These are phyloP conservation scores for Speoplatyrhinus poulsoni DNA, from an alignment of 2,113 vertebrate species.

Conservation along the genomic window DNA sequence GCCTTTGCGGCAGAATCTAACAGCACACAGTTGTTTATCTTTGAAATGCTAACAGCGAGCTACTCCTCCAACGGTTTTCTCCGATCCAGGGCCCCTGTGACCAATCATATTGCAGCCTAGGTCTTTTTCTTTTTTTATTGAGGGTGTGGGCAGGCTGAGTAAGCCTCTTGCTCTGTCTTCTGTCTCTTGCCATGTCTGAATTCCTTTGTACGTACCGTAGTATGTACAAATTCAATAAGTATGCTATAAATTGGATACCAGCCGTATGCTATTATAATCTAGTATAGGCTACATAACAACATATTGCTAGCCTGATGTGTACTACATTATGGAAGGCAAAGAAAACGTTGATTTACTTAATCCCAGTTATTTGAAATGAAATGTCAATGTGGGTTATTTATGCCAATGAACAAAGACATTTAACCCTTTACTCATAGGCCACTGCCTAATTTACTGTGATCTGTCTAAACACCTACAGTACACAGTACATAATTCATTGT, in stretches of 20 bases:
- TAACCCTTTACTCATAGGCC: background rate
- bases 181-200: conserved; percentile 2
- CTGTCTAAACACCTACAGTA: no score
- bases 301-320: background rate
- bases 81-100: conserved; percentile 46
- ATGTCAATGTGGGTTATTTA: background rate
- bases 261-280: no score
- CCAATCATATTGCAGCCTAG: conserved; percentile 51
- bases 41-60: conserved; percentile 61
- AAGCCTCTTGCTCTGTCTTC: conserved; percentile 14
- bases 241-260: no score
- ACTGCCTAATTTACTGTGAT: no score
- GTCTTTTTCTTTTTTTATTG: conserved; percentile 64
- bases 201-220: background rate
- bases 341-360: background rate
- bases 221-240: no score
- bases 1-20: background rate
- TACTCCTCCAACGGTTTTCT: conserved; percentile 40
- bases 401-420: background rate
- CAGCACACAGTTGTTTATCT: conserved; percentile 64
- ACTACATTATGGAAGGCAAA: background rate
- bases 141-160: conserved; percentile 26
- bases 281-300: no score
- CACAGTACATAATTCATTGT: no score
- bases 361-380: background rate